These are phyloP conservation scores for Cheilosia soror DNA, from an alignment of 2,888 invertebrate species.

Conservation along the genomic window DNA sequence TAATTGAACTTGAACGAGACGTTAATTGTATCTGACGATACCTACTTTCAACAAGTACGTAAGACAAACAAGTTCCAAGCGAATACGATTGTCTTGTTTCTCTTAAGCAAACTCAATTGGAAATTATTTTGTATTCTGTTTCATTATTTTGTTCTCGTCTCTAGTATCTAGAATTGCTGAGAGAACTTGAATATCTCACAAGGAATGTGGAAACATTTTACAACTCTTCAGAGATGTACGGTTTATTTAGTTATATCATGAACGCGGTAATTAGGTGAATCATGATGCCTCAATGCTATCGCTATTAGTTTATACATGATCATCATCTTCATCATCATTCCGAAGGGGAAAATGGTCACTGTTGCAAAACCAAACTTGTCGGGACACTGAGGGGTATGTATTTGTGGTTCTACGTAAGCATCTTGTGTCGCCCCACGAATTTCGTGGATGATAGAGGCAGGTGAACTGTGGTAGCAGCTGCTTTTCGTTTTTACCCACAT, in stretches of 20 bases:
- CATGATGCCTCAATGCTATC: conserved; percentile 51
- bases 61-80: conserved; percentile 16
- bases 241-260: conserved; percentile 22
- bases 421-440: conserved; percentile 37
- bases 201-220: conserved; percentile 33
- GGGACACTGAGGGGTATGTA: conserved; percentile 1
- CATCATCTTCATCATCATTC: conserved; percentile 11
- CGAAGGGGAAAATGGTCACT: neutral
- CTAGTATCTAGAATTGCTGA: conserved; percentile 8
- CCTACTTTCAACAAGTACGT: conserved; percentile 9
- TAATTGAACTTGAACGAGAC: conserved; percentile 39
- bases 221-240: conserved; percentile 17
- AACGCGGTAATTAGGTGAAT: conserved; percentile 56
- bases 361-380: conserved; percentile 27
- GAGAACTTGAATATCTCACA: conserved; percentile 28
- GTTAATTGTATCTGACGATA: conserved; percentile 29
- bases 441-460: conserved; percentile 41
- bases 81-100: neutral
- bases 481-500: conserved; percentile 11
- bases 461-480: conserved; percentile 55
- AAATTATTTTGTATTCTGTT: conserved; percentile 17
- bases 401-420: conserved; percentile 41
- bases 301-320: conserved; percentile 38
- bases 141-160: neutral
- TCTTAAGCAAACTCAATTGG: conserved; percentile 20